A percentile compares a stretch with the other conserved stretches of the same genome.
Evolutionary conservation across 2,888 invertebrate genomes (phyloP).

Genomic region (Callyntrura guangdongensis): DNA sequence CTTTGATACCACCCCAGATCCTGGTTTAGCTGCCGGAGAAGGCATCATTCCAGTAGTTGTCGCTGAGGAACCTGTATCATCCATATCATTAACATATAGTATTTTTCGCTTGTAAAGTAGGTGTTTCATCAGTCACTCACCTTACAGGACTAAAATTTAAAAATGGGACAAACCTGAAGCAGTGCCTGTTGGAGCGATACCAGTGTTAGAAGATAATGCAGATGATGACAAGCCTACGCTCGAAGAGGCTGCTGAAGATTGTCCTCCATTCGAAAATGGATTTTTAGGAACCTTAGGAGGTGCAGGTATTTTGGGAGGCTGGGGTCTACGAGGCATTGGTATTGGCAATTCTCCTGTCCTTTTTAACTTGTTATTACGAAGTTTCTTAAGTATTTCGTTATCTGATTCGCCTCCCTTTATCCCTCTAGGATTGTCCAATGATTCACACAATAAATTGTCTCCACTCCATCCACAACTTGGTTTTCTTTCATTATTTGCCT

Average conservation of each 20-base stretch:
- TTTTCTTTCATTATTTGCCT: not conserved
- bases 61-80: not conserved
- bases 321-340: conserved; percentile 18
- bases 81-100: no score
- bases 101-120: no score
- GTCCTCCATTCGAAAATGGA: not conserved
- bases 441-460: conserved; percentile 41
- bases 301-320: not conserved
- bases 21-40: not conserved
- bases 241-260: conserved; percentile 5
- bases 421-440: not conserved
- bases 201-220: no score
- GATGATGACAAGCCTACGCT: not conserved
- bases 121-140: no score
- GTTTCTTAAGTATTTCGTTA: not conserved
- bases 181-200: no score
- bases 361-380: not conserved
- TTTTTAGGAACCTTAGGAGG: not conserved
- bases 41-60: not conserved
- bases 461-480: conserved; percentile 60
- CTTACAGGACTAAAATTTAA: not conserved
- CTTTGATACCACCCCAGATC: not conserved
- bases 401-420: not conserved
- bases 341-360: not conserved
- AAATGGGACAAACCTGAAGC: no score